Percentiles rank a stretch among this genome's conserved stretches.
Conservation (phyloP, 2,888 invertebrate genomes). For the Eristalis arbustorum region DNA sequence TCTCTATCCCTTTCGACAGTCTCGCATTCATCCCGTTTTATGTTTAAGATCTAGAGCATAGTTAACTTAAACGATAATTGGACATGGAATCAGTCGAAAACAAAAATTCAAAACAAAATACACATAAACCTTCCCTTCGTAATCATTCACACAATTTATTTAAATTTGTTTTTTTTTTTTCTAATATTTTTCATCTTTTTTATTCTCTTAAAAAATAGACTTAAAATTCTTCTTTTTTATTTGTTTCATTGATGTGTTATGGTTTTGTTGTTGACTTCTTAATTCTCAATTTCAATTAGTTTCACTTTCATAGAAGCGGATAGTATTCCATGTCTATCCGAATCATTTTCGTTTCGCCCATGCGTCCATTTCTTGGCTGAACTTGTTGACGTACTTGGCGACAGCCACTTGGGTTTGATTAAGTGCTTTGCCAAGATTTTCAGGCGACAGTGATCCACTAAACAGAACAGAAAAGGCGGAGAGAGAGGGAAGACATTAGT, state of each 20-base stretch:
- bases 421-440: slow-evolving; percentile 86
- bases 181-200: slow-evolving; percentile 26
- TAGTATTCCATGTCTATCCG: slow-evolving; percentile 64
- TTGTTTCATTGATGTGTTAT: slow-evolving; percentile 58
- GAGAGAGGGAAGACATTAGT: not conserved
- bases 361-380: slow-evolving; percentile 89
- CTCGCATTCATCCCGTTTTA: not conserved
- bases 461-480: not conserved
- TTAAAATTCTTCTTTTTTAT: slow-evolving; percentile 49
- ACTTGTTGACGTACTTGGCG: slow-evolving; percentile 86
- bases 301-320: slow-evolving; percentile 43
- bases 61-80: slow-evolving; percentile 15
- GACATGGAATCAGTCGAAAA: slow-evolving; percentile 19
- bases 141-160: slow-evolving; percentile 69
- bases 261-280: slow-evolving; percentile 54
- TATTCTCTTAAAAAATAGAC: slow-evolving; percentile 66
- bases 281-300: slow-evolving; percentile 55
- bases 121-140: slow-evolving; percentile 45
- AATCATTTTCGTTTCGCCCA: slow-evolving; percentile 87
- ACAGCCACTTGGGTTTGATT: slow-evolving; percentile 86
- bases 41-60: slow-evolving; percentile 13
- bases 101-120: slow-evolving; percentile 19
- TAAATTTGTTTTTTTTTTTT: slow-evolving; percentile 45
- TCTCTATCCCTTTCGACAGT: not conserved
- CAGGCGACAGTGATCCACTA: slow-evolving; percentile 89